Conservation (phyloP, 2,797 vertebrate genomes). For the Liasis olivaceus region DNA sequence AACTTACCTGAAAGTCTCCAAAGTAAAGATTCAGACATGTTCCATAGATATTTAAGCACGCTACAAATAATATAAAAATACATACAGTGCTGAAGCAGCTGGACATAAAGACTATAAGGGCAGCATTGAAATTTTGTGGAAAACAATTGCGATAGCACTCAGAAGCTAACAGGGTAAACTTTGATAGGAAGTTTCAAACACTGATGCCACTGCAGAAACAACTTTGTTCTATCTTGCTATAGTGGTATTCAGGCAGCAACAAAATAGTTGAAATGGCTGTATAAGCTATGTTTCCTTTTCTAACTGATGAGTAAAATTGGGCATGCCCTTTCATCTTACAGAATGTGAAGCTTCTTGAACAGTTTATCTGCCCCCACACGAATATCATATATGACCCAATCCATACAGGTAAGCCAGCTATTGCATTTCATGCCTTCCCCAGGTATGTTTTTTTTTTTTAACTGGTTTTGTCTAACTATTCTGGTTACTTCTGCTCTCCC, state of each 20-base stretch:
- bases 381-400: slow-evolving; percentile 82
- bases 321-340: slow-evolving; percentile 50
- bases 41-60: not conserved
- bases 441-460: not conserved
- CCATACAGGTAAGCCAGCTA: slow-evolving; percentile 79
- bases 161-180: not conserved
- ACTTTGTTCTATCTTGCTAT: not conserved
- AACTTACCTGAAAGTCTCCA: not conserved
- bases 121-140: not conserved
- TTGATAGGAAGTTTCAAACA: not conserved
- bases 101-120: not conserved
- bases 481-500: not conserved
- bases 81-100: not conserved
- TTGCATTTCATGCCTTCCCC: not conserved
- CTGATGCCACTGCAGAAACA: not conserved
- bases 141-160: not conserved
- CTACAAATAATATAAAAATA: not conserved
- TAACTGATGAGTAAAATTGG: not conserved
- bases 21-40: not conserved
- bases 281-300: not conserved
- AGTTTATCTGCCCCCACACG: slow-evolving; percentile 86
- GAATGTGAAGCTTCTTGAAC: slow-evolving; percentile 89
- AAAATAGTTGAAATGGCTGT: not conserved
- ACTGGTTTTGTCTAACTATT: not conserved
- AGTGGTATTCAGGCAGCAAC: not conserved